Base-by-base conservation (phyloP, 2,113 vertebrate species). In the Brachionichthys hirsutus region DNA sequence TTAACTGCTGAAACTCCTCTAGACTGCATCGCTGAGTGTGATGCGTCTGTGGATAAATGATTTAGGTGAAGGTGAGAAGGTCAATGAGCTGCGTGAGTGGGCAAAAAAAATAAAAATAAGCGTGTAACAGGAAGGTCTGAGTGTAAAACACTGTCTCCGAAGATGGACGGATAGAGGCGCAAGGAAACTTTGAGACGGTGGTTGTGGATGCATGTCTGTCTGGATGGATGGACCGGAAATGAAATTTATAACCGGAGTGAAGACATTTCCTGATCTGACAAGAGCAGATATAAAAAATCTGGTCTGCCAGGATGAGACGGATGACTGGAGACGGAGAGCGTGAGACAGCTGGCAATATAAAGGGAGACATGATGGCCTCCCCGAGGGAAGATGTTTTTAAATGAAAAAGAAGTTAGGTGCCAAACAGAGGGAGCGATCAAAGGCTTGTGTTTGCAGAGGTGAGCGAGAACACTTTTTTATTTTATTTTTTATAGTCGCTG, bases 211-310 rank as follows among this genome's bases (percentile, higher is more conserved):
- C 44, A 55, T 18, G 53, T 12, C 1, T 1, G 67, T 51, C 44
- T 47, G 73, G 76, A 82, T 46, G 79, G 71, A 73, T 41, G 62
- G 73, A 57, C 62, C 50, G 78, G 72, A 84, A 83, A 82, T 78
- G 59, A 78, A 76, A 80, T 42, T 72, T 56, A 73, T 56, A 74
- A 78, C 35, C 47, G 6, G 35, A 66, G 74, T 84, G 63, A 82
- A 82, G 81, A 84, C 54, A 43, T 86, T 64, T 73, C 67, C 10
- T 1, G 20, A 48, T 41, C 59, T 74, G 84, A 86, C 78, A 73
- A 0, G 52, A 76, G 70, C 62, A 64, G 69, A 80, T 77, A 71
- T 76, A 72, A 74, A 72, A 74, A 64, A 82, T 80, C 64, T 44
- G 4, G 51, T 62, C 16, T 70, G 73, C 40, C 67, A 59, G 62